Base-by-base conservation (phyloP, 2,113 vertebrate genomes). In the Cepphus grylle region DNA sequence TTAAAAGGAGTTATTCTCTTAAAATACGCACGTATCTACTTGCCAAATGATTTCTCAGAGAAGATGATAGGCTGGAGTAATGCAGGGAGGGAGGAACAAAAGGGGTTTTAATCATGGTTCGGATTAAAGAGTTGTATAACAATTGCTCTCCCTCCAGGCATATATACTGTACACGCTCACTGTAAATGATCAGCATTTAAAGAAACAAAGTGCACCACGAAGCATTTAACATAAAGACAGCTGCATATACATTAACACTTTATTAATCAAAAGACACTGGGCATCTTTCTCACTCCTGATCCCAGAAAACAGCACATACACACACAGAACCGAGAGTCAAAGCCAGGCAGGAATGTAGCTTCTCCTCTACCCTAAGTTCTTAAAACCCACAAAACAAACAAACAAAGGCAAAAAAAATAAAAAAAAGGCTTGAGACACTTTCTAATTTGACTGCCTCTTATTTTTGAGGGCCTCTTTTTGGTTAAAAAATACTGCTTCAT, bases 71-170 rank as follows among this genome's bases (percentile, higher is more conserved):
- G 95, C 93, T 96, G 83, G 86, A 73, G 95, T 59, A 94, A 73
- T 23, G 86, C 88, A 81, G 88, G 73, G 88, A 95, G 93, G 88
- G 88, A 94, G 93, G 86, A 95, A 97, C 94, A 97, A 97, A 97
- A 94, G 81, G 62, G 73, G 86, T 87, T 96, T 96, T 97, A 97
- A 97, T 97, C 94, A 96, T 15, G 83, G 89, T 79, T 94, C 1
- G 12, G 95, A 96, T 97, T 97, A 96, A 95, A 84, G 95, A 96
- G 91, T 96, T 97, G 94, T 95, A 34, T 95, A 95, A 97, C 96
- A 94, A 96, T 90, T 82, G 79, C 88, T 91, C 78, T 96, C 96
- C 97, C 96, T 97, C 95, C 87, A 94, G 96, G 96, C 96, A 86
- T 53, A 91, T 86, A 82, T 72, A 96, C 95, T 94, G 89, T 92